Base-by-base conservation (phyloP, 2,113 vertebrate genomes). In the Leptocoma aspasia region DNA sequence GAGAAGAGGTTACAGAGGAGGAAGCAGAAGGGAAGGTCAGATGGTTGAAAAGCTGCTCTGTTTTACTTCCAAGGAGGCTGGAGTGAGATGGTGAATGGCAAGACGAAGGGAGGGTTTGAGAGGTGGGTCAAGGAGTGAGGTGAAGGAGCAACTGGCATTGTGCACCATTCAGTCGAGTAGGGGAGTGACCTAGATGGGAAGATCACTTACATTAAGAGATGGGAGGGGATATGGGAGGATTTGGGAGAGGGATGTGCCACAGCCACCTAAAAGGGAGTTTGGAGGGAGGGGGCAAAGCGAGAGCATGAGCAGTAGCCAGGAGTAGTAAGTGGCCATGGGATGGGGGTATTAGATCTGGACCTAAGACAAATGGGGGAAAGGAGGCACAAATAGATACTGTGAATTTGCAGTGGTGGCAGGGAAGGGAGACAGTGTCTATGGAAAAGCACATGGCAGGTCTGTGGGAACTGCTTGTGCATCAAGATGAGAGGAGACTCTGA, bases 261-360 rank as follows among this genome's bases (percentile, higher is more conserved):
- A 53, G 49, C 21, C 41, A 59, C 20, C 39, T 45, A 30, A 41
- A 80, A 89, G 9, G 19, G 33, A 49, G 4, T 70, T 54, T 39
- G 81, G 11, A 39, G 2, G 21, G 4, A 77, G 28, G 11, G 5
- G 26, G 6, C 9, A 44, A 17, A 1, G 24, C 31, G 39, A 42
- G 60, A 20, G 24, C 24, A 57, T 3, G 2, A 61, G 31, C 15
- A 65, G 33, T 54, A 83, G 44, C 17, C 2, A 1, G 15, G 20
- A 35, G 10, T 27, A 27, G 10, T 42, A 66, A 31, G 69, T 1
- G 1, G 30, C 28, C 10, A 0, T 1, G 2, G 69, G 16, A 15
- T 37, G 6, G 9, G 9, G 2, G 3, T 47, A 7, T 70, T 69
- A 57, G 28, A 12, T 39, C 61, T 82, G 37, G 13, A 37, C 12